Evolutionary conservation across 2,888 invertebrate species (phyloP), one percentile per base, ranked within the genome.

Genomic region (Hecatera dysodea): DNA sequence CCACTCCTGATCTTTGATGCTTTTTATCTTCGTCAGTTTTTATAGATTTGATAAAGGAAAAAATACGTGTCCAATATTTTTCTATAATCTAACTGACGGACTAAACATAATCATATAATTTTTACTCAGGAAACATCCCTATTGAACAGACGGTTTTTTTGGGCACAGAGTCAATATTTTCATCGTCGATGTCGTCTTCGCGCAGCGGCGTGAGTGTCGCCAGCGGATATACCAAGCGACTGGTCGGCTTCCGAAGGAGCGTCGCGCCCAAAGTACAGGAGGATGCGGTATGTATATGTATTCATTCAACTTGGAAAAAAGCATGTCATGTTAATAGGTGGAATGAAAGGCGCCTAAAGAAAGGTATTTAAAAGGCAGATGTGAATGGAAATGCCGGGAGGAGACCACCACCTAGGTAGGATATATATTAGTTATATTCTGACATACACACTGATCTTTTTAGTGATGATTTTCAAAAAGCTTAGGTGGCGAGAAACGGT

Each of bases 211-310:
- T 92, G 71, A 94, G 95, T 82, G 24, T 90, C 44, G 91, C 92
- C 36, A 93, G 93, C 82, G 95, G 94, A 0, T 94, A 88, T 89
- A 93, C 93, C 4, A 89, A 86, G 72, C 92, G 94, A 0, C 90
- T 95, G 46, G 76, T 90, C 19, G 89, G 86, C 55, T 93, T 96
- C 88, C 90, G 95, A 19, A 86, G 83, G 61, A 83, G 82, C 0
- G 90, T 96, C 46, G 94, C 93, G 39, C 86, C 90, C 4, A 93
- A 91, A 82, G 86, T 96, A n/a, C 88, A 92, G 24, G 95, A 95
- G 80, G 76, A 81, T 0, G 84, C 89, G 61, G 95, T 95, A 59
- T 84, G 91, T 87, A n/a, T 33, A 8, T 24, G 11, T 57, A 57
- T 33, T 12, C 6, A 33, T n/a, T 29, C 33, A 55, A n/a, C 6